Evolutionary conservation across 1,140 invertebrate genomes (phyloP), one percentile per base, ranked within the genome.

Genomic region (Drosophila ambigua): DNA sequence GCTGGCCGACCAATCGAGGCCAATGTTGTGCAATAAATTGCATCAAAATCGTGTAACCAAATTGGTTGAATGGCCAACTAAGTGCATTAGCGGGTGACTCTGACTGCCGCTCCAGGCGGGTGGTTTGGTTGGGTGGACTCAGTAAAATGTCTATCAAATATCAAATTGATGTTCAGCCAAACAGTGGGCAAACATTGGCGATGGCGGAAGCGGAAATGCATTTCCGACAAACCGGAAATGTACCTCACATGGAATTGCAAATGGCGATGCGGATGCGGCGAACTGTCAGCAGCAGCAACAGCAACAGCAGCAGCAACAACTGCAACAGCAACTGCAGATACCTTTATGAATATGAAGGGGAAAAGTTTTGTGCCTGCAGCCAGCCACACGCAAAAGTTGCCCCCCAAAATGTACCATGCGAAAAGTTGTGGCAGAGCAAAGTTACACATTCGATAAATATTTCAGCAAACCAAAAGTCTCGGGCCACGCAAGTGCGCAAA

Each of bases 11-110:
- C 69, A 75, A 50, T 39, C 35, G 35, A 39, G 35, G 35, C 35
- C 35, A 39, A 39, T 13, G 35, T 11, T 39, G 35, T 77, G 81
- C 82, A 81, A 67, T 81, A 81, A 87, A 85, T 85, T 87, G 73
- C 58, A 85, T 81, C 73, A 67, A 49, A 87, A 67, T 81, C 72
- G 67, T 84, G 82, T 78, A 84, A 87, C 81, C 68, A 64, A 85
- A 81, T 87, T 87, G 81, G 82, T 87, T 87, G 81, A 84, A 84
- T 84, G 77, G 68, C 68, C 77, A 87, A 55, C 67, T 87, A 87
- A 85, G 74, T 87, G 81, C 67, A 84, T 80, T 85, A 81, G 81
- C 43, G 62, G 46, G 35, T 13, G 35, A 39, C 35, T 39, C 35
- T 13, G 11, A 13, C 11, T 26, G 1, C 20, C 20, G 1, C 20